phyloP scores from a whole-genome alignment of 2,113 vertebrate genomes.

The Oenanthe melanoleuca region DNA sequence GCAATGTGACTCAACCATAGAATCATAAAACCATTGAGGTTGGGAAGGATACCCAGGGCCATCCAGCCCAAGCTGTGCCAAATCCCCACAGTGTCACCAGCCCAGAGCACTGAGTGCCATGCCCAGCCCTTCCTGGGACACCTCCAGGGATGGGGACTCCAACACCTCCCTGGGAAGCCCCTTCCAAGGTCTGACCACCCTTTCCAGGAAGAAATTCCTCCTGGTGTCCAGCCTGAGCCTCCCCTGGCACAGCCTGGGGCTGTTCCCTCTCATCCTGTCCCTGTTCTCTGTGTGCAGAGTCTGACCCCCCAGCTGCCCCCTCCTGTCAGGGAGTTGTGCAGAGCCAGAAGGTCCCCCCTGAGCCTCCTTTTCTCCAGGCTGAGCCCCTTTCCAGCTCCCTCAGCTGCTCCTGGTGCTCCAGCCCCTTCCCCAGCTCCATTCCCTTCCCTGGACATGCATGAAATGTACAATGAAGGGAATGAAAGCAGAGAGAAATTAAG shows the following conservation, averaged over 20 bases:
- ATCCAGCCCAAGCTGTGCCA: fast-evolving
- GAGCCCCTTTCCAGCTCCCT: too few relatives aligned
- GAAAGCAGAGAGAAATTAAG: not conserved
- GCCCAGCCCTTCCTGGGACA: fast-evolving
- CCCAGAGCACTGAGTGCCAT: not conserved
- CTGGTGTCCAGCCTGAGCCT: fast-evolving
- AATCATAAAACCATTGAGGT: fast-evolving
- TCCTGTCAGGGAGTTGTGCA: too few relatives aligned
- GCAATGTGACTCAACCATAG: not conserved
- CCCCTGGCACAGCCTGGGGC: not conserved
- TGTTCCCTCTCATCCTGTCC: not conserved
- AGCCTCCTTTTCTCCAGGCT: too few relatives aligned
- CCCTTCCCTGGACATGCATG: too few relatives aligned
- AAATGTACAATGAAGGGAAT: not conserved
- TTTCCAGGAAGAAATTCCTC: fast-evolving
- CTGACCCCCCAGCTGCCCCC: too few relatives aligned
- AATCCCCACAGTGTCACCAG: fast-evolving
- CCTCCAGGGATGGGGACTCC: not conserved
- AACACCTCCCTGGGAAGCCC: not conserved
- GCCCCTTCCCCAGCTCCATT: fast-evolving
- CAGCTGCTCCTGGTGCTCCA: fast-evolving
- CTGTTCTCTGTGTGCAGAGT: not conserved
- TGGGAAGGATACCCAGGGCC: not conserved
- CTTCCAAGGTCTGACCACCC: fast-evolving
- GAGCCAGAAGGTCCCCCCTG: too few relatives aligned